Percentiles rank a stretch among this genome's conserved stretches.
Evolutionary conservation across 2,113 vertebrate genomes (phyloP).

Genomic region (Salvelinus namaycush): DNA sequence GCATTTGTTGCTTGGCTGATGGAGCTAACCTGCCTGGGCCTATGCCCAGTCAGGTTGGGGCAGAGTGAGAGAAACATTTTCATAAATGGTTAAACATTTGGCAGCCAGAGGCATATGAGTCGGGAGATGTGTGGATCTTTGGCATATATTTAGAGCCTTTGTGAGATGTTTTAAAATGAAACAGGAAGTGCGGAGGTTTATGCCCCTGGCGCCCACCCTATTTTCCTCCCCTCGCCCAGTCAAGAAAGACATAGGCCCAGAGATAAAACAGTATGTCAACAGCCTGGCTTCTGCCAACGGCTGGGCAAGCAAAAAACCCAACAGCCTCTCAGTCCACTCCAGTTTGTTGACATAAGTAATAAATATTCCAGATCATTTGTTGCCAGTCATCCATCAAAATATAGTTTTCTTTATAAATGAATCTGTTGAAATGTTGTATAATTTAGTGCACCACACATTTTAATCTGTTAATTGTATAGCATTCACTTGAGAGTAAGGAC

Average conservation of each 20-base stretch:
- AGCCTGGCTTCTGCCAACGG: slow-evolving; percentile 30
- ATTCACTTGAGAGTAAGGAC: not conserved
- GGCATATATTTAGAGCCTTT: slow-evolving; percentile 72
- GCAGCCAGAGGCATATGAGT: slow-evolving; percentile 48
- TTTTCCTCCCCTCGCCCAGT: slow-evolving; percentile 37
- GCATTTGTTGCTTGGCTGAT: not conserved
- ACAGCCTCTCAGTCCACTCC: slow-evolving; percentile 12
- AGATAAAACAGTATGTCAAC: slow-evolving; percentile 54
- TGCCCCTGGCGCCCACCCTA: slow-evolving; percentile 42
- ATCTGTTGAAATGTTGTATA: not conserved
- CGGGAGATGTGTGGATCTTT: slow-evolving; percentile 58
- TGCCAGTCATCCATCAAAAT: not conserved
- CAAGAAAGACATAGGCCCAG: slow-evolving; percentile 39
- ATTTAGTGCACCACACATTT: not conserved
- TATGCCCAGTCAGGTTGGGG: slow-evolving; percentile 10
- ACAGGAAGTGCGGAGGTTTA: slow-evolving; percentile 71
- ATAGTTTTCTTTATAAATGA: not conserved
- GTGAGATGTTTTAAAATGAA: slow-evolving; percentile 72
- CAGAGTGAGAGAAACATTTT: slow-evolving; percentile 55
- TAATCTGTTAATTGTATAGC: not conserved
- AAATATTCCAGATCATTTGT: slow-evolving; percentile 34
- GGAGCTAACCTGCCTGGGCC: no score
- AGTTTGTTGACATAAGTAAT: slow-evolving; percentile 29
- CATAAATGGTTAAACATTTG: slow-evolving; percentile 60
- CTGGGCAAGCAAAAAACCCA: slow-evolving; percentile 3